Evolutionary conservation across 2,888 invertebrate species (phyloP).

Genomic region (Drosophila yooni): DNA sequence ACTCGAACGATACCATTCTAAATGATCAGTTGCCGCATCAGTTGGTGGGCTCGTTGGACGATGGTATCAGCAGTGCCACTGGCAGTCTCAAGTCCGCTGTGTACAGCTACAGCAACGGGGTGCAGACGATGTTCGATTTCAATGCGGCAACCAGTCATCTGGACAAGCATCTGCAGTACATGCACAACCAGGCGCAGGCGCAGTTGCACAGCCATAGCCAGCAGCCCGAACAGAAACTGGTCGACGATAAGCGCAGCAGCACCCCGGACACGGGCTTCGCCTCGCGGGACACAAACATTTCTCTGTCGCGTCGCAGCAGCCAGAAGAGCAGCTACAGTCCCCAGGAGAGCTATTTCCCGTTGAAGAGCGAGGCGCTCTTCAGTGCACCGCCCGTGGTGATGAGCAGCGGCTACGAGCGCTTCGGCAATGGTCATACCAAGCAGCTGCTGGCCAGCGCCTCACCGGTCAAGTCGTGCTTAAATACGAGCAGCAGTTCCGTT

Average conservation of each 20-base stretch:
- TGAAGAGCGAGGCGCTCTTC: conserved; percentile 62
- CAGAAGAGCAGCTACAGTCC: conserved; percentile 85
- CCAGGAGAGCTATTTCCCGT: conserved; percentile 81
- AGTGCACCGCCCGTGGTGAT: conserved; percentile 69
- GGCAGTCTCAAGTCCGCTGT: conserved; percentile 83
- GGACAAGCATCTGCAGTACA: conserved; percentile 84
- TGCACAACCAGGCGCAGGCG: conserved; percentile 76
- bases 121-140: conserved; percentile 83
- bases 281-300: conserved; percentile 84
- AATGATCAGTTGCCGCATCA: conserved; percentile 82
- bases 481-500: conserved; percentile 80
- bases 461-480: conserved; percentile 78
- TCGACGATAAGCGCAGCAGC: conserved; percentile 84
- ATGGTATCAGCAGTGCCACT: conserved; percentile 83
- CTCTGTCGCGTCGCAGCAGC: conserved; percentile 84
- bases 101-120: conserved; percentile 82
- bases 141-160: conserved; percentile 83
- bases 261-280: conserved; percentile 85
- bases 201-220: conserved; percentile 57
- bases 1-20: conserved; percentile 85
- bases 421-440: conserved; percentile 66
- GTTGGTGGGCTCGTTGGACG: conserved; percentile 81
- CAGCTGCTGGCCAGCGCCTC: conserved; percentile 76
- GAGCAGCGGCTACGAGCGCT: conserved; percentile 72
- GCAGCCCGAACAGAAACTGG: conserved; percentile 68